Evolutionary conservation across 2,888 invertebrate species (phyloP), one percentile per base, ranked within the genome.

Genomic region (Dromius quadrimaculatus): DNA sequence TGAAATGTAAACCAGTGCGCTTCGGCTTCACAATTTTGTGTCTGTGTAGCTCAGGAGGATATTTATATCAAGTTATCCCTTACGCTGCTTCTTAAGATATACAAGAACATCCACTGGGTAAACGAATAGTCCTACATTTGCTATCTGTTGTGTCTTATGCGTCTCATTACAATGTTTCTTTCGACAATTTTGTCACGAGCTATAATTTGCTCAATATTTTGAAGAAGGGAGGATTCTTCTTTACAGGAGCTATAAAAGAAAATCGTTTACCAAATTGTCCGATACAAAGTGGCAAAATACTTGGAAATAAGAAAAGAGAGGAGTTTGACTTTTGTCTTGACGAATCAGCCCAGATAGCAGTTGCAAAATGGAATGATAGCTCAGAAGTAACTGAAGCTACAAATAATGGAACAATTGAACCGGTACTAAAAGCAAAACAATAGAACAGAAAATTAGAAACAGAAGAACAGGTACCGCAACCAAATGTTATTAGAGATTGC

Each of bases 1-100:
- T 75, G 6, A 71, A 68, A 71, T 71, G 72, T 2, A 74, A 74
- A 63, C 74, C 74, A 9, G 71, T 74, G 0, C 70, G 73, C 8
- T 74, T 74, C 28, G 73, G 73, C 1, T 73, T 59, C 13, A 74
- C 72, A 11, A 8, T 71, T 38, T 73, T 72, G 72, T 66, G 62
- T 47, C 28, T 73, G 8, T 54, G 71, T 73, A 71, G 72, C 6
- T 8, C 69, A 32, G 63, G 41, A 45, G 72, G 73, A 57, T 73
- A 71, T 43, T 64, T 59, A 6, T 74, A 69, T 41, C 45, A 70
- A 41, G 73, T 71, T 69, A 13, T 70, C 13, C 73, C 74, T 8
- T 75, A 74, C 54, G 73, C 69, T 62, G 73, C 73, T 22, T 28
- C 28, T 28, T 8, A 28, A 28, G 28, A 28, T 28, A 28, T 28